These are phyloP conservation scores for Brachyopa scutellaris DNA, from an alignment of 2,888 invertebrate genomes.

Conservation along the genomic window DNA sequence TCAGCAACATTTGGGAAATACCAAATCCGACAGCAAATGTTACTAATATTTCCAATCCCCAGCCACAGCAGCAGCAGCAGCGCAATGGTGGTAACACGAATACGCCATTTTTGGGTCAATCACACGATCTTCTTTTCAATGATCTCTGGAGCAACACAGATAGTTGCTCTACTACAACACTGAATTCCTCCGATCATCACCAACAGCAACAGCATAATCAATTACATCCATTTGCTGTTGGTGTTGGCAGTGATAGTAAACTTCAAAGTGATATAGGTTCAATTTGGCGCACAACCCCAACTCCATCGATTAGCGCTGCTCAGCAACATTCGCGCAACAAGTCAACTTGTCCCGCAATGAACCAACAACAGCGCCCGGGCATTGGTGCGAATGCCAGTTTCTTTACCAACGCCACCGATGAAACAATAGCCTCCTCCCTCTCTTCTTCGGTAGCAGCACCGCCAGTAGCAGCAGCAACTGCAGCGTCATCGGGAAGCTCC, in stretches of 20 bases:
- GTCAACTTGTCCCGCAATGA: conserved; percentile 54
- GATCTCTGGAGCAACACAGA: conserved; percentile 80
- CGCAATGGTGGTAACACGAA: conserved; percentile 42
- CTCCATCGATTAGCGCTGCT: conserved; percentile 16
- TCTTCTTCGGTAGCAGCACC: conserved; percentile 21
- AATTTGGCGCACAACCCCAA: conserved; percentile 73
- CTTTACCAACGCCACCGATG: conserved; percentile 60
- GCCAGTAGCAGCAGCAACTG: conserved; percentile 73
- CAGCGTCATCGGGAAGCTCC: conserved; percentile 79
- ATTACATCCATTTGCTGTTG: conserved; percentile 40
- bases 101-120: conserved; percentile 64
- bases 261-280: conserved; percentile 69
- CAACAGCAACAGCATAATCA: conserved; percentile 51
- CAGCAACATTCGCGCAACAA: conserved; percentile 49
- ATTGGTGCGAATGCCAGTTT: conserved; percentile 65
- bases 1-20: conserved; percentile 80
- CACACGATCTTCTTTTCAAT: conserved; percentile 77
- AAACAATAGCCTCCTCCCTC: conserved; percentile 27
- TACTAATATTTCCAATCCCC: conserved; percentile 56
- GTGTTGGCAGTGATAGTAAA: conserved; percentile 52
- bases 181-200: conserved; percentile 61
- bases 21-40: conserved; percentile 70
- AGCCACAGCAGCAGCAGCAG: conserved; percentile 65
- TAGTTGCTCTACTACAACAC: conserved; percentile 64
- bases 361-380: conserved; percentile 54